Base-by-base conservation (phyloP, 2,888 invertebrate species). In the Galeopsomyia nigrocyanea region DNA sequence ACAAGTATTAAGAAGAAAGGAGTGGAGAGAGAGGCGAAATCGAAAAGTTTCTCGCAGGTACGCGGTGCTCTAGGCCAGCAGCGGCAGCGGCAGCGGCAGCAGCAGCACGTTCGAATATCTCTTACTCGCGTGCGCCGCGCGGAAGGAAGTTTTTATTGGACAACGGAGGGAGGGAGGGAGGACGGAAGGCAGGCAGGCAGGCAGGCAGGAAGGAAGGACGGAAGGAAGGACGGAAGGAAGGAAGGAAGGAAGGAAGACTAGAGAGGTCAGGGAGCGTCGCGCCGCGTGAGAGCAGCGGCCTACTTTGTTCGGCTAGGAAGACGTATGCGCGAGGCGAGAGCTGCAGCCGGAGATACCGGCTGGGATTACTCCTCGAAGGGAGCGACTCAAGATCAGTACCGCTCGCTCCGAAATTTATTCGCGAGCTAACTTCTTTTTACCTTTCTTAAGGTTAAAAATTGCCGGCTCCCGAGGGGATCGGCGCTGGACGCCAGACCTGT, bases 331-430 rank as follows among this genome's bases (percentile, higher is more conserved):
- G 53, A 39, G 39, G 31, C n/a, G 51, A 16, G 51, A 51, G 51
- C n/a, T n/a, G 19, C 7, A 13, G 9, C 51, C 9, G n/a, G 55
- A 64, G 56, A 51, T 69, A 69, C 21, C 46, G 49, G 39, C 49
- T 73, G 63, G 57, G 75, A 78, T 76, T 63, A 73, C 72, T 73
- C 16, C 67, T 51, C 47, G 66, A 62, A 66, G 26, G 26, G 26
- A 26, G 71, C 39, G 39, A 51, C 17, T 17, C 17, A 57, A 57
- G 39, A 50, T 69, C 46, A 22, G 26, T 60, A 22, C 31, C 26
- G 19, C 51, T 51, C n/a, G 14, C 10, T 19, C 39, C 14, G 6
- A 16, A 69, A 63, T 68, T 56, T 62, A 68, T 62, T 56, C 31
- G 19, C 13, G 49, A 9, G 14, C 53, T 47, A 55, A 49, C 47